phyloP scores from a whole-genome alignment of 1,140 invertebrate genomes.

The Branchinecta lynchi region DNA sequence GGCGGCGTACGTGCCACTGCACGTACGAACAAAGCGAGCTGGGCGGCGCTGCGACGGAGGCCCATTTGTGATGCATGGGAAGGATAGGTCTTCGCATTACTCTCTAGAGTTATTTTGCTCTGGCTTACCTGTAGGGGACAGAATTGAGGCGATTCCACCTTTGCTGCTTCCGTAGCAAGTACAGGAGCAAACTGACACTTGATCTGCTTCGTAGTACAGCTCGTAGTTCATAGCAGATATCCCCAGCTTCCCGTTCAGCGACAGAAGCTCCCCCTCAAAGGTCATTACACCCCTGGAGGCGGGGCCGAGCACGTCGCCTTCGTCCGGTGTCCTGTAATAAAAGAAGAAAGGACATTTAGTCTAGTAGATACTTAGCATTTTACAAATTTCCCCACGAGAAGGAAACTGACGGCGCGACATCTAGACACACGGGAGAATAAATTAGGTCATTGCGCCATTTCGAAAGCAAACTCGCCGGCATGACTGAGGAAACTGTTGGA shows the following conservation, averaged over 20 bases:
- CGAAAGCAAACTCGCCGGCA: too few species aligned
- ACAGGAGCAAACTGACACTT: background rate
- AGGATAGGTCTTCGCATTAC: too few species aligned
- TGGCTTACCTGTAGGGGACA: background rate
- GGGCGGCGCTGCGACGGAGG: too few species aligned
- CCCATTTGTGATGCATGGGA: too few species aligned
- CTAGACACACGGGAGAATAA: too few species aligned
- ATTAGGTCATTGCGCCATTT: too few species aligned
- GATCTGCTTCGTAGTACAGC: background rate
- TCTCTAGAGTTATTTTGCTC: too few species aligned
- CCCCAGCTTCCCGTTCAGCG: background rate
- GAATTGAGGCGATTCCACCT: background rate
- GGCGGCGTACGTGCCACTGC: too few species aligned
- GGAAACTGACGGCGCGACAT: too few species aligned
- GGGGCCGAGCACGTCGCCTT: background rate
- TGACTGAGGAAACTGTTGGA: too few species aligned
- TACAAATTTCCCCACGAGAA: too few species aligned
- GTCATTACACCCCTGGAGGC: constrained; percentile 1
- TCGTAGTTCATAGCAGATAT: constrained; percentile 3
- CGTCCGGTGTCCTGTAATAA: background rate
- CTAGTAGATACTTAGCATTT: background rate
- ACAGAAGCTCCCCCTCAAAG: background rate
- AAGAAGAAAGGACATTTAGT: background rate
- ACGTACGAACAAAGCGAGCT: too few species aligned
- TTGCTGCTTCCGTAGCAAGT: background rate